A percentile compares a stretch with the other conserved stretches of the same genome.
Conservation (phyloP, 92 coral and sea anemone genomes). For the Ricordea florida region DNA sequence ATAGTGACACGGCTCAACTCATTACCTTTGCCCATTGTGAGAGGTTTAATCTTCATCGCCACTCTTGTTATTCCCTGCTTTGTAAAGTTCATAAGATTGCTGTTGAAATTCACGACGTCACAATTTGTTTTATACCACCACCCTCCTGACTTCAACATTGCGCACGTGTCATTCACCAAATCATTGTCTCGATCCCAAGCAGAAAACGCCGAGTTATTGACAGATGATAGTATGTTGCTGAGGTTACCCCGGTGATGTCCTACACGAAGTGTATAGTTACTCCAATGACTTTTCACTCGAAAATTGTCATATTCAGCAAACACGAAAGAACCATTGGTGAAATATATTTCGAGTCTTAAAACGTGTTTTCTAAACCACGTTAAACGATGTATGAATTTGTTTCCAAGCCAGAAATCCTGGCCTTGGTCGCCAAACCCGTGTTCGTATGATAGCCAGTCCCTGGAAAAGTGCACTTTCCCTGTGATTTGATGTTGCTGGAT, state of each 20-base stretch:
- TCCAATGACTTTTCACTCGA: background rate
- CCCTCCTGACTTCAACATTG: slow-evolving; percentile 2
- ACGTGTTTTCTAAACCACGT: background rate
- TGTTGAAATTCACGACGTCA: background rate
- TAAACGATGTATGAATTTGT: background rate
- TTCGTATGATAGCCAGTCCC: slow-evolving; percentile 16
- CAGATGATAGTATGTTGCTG: background rate
- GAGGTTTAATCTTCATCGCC: slow-evolving; percentile 2
- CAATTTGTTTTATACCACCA: slow-evolving; percentile 17
- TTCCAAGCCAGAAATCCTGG: slow-evolving; percentile 42
- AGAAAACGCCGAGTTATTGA: slow-evolving; percentile 19
- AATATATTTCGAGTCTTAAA: background rate
- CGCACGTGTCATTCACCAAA: background rate
- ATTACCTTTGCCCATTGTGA: too few species aligned
- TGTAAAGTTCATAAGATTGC: background rate
- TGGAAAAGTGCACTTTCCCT: background rate
- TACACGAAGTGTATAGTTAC: background rate
- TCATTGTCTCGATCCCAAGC: slow-evolving; percentile 27
- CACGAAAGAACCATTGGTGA: background rate
- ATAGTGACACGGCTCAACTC: too few species aligned
- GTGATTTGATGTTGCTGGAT: slow-evolving; percentile 20
- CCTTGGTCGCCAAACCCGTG: slow-evolving; percentile 15
- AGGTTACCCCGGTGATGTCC: background rate
- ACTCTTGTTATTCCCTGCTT: background rate
- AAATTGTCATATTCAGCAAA: slow-evolving; percentile 16